Percentiles rank a stretch among this genome's conserved stretches.
Evolutionary conservation across 2,888 invertebrate species (phyloP).

Genomic region (Syrphus vitripennis): DNA sequence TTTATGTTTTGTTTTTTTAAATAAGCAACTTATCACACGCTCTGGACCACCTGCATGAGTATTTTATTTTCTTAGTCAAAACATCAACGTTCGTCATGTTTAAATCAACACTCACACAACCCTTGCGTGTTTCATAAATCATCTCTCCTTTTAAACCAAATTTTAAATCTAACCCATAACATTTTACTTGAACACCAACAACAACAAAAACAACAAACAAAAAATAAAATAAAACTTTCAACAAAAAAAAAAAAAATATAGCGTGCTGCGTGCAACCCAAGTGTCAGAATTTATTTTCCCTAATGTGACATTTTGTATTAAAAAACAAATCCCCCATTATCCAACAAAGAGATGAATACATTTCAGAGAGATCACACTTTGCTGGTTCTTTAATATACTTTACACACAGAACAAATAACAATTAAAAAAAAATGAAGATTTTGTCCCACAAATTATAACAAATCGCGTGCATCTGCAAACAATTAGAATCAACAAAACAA

Average conservation of each 20-base stretch:
- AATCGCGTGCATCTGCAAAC: slow-evolving; percentile 60
- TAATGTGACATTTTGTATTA: slow-evolving; percentile 29
- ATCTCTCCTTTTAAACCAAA: background rate
- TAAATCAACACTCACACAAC: slow-evolving; percentile 4
- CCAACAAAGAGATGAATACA: slow-evolving; percentile 13
- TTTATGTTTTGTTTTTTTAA: too few relatives aligned
- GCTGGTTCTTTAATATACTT: slow-evolving; percentile 12
- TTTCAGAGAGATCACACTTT: slow-evolving; percentile 26
- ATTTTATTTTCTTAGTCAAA: background rate
- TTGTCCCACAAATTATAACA: slow-evolving; percentile 42
- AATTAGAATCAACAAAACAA: slow-evolving; percentile 44
- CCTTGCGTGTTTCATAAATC: slow-evolving; percentile 9
- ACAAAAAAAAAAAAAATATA: too few relatives aligned
- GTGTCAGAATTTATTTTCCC: background rate
- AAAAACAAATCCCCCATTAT: slow-evolving; percentile 16
- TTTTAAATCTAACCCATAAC: background rate
- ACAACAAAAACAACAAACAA: background rate
- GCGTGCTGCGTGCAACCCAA: slow-evolving; percentile 30
- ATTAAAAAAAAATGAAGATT: slow-evolving; percentile 6
- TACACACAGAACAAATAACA: background rate
- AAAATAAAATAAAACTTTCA: background rate
- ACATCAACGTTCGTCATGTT: background rate
- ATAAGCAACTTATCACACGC: background rate
- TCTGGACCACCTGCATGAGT: background rate
- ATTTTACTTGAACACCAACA: background rate